A percentile compares a stretch with the other conserved stretches of the same genome.
These are phyloP conservation scores for Scophthalmus maximus DNA, from an alignment of 2,113 vertebrate species.

Conservation along the genomic window DNA sequence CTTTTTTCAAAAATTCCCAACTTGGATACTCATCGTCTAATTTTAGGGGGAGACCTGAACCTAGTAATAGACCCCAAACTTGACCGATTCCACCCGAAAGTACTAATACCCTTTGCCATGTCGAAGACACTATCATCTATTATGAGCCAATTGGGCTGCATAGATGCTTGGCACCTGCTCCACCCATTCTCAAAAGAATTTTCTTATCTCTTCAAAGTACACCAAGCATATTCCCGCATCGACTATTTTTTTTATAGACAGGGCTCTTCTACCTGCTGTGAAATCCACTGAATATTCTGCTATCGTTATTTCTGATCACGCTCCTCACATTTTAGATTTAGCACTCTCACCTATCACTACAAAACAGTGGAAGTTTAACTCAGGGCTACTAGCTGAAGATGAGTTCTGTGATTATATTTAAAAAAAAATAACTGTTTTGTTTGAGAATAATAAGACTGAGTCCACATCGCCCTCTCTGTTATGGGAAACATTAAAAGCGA, in stretches of 20 bases:
- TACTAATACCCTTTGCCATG: too few relatives aligned
- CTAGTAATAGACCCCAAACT: background rate
- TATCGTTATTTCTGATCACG: background rate
- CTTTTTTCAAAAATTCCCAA: background rate
- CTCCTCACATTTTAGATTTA: background rate
- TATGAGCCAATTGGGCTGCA: background rate
- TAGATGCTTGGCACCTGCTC: background rate
- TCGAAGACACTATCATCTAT: too few relatives aligned
- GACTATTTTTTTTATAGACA: background rate
- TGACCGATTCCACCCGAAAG: background rate
- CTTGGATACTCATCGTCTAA: background rate
- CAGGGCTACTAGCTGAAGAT: background rate
- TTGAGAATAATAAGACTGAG: too few relatives aligned
- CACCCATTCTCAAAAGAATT: background rate
- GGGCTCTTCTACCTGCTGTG: background rate
- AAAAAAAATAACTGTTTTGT: too few relatives aligned
- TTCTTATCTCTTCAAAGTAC: background rate
- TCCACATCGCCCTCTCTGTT: too few relatives aligned
- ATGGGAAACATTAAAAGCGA: too few relatives aligned
- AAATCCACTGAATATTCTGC: background rate
- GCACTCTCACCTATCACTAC: too few relatives aligned
- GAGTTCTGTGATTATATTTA: too few relatives aligned
- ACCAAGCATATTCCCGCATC: background rate
- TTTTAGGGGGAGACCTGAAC: background rate
- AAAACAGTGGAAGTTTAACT: background rate